phyloP scores from a whole-genome alignment of 2,113 vertebrate species.

The Stegastes partitus region DNA sequence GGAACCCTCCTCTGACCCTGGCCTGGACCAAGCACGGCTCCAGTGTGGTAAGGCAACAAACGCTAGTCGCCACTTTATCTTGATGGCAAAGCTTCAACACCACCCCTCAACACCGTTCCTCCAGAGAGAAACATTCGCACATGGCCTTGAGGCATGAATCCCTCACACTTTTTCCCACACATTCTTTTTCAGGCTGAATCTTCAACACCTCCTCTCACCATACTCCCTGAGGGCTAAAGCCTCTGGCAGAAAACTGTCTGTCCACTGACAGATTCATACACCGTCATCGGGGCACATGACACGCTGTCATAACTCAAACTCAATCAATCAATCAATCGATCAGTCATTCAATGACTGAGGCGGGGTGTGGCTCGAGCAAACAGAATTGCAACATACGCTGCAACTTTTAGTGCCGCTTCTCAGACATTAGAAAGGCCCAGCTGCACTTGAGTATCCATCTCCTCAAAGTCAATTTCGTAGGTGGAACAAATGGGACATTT shows the following conservation, averaged over 20 bases:
- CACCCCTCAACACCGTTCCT: constrained; percentile 40
- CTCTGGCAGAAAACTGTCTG: constrained; percentile 76
- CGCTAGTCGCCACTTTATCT: constrained; percentile 36
- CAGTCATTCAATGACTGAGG: constrained; percentile 32
- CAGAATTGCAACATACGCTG: constrained; percentile 16
- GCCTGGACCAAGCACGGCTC: constrained; percentile 91
- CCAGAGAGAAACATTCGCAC: constrained; percentile 62
- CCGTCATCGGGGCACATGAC: constrained; percentile 49
- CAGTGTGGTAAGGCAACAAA: constrained; percentile 85
- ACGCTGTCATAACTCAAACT: constrained; percentile 49
- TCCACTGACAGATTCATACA: constrained; percentile 68
- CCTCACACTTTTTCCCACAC: constrained; percentile 63
- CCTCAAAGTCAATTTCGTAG: constrained; percentile 63
- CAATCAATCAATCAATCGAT: constrained; percentile 59
- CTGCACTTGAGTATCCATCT: constrained; percentile 53
- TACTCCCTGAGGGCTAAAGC: constrained; percentile 64
- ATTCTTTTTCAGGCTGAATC: constrained; percentile 54
- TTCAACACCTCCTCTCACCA: constrained; percentile 68
- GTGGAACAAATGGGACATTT: constrained; percentile 68
- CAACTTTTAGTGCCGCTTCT: constrained; percentile 34
- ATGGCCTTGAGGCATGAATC: constrained; percentile 75
- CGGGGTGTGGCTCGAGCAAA: constrained; percentile 7
- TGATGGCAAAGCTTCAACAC: constrained; percentile 51
- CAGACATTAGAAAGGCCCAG: constrained; percentile 26
- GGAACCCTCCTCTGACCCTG: constrained; percentile 90